Evolutionary conservation across 2,113 vertebrate species (phyloP).

Genomic region (Chlamydotis undulata): DNA sequence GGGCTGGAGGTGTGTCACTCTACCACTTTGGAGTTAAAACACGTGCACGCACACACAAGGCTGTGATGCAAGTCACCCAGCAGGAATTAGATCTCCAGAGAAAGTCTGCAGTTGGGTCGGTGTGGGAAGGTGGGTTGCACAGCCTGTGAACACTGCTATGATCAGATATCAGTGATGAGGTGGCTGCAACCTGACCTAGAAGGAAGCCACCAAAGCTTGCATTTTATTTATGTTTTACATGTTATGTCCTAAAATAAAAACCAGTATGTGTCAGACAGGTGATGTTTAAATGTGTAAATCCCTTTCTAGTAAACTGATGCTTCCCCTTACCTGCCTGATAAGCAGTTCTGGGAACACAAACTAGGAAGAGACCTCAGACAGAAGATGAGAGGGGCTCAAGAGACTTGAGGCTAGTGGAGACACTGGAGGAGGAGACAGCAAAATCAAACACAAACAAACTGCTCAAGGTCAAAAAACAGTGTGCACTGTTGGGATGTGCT

Average conservation of each 20-base stretch:
- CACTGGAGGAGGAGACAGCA: not conserved
- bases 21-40: not conserved
- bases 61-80: not conserved
- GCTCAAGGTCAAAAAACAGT: not conserved
- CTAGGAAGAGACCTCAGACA: not conserved
- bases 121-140: not conserved
- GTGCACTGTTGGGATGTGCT: not conserved
- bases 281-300: slow-evolving; percentile 24
- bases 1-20: not conserved
- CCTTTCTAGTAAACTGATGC: not conserved
- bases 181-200: not conserved
- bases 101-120: not conserved
- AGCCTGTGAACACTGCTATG: not conserved
- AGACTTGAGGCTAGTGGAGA: not conserved
- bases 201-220: not conserved
- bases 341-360: not conserved
- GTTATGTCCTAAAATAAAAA: slow-evolving; percentile 12
- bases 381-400: not conserved
- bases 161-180: not conserved
- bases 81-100: not conserved
- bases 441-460: not conserved
- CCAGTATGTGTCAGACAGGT: not conserved
- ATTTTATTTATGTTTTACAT: slow-evolving; percentile 4
- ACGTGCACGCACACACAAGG: not conserved
- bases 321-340: not conserved